Evolutionary conservation across 1,140 invertebrate genomes (phyloP).

Genomic region (Macrotrachela quadricornifera): DNA sequence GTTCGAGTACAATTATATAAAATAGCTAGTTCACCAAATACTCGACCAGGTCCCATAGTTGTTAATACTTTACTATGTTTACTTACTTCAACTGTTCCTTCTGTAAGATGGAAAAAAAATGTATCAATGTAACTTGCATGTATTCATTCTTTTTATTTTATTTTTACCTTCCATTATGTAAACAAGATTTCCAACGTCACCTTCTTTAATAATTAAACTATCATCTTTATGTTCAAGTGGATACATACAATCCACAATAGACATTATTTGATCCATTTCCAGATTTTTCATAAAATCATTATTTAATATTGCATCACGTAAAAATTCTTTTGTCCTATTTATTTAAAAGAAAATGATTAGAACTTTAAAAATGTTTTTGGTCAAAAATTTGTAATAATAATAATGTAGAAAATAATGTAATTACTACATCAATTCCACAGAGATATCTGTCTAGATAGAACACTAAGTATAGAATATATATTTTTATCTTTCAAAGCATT

Average conservation of each 20-base stretch:
- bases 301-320: slow-evolving; percentile 83
- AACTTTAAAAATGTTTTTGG: not conserved
- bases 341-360: not conserved
- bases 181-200: slow-evolving; percentile 86
- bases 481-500: too few relatives aligned
- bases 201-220: slow-evolving; percentile 85
- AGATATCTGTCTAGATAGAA: too few relatives aligned
- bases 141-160: not conserved
- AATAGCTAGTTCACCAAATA: slow-evolving; percentile 92
- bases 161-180: slow-evolving; percentile 91
- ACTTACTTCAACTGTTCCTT: slow-evolving; percentile 88
- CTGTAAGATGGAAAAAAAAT: slow-evolving; percentile 35
- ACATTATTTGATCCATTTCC: slow-evolving; percentile 80
- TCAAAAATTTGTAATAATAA: slow-evolving; percentile 12
- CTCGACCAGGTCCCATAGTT: slow-evolving; percentile 75
- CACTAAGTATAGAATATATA: too few relatives aligned
- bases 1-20: slow-evolving; percentile 96
- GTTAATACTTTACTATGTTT: slow-evolving; percentile 80
- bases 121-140: not conserved
- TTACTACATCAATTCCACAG: too few relatives aligned
- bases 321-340: slow-evolving; percentile 71
- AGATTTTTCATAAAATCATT: slow-evolving; percentile 99
- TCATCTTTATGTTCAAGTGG: slow-evolving; percentile 76
- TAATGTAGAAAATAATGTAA: not conserved
- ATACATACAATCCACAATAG: slow-evolving; percentile 98